phyloP scores from a whole-genome alignment of 2,797 vertebrate species.

The Falco cherrug region DNA sequence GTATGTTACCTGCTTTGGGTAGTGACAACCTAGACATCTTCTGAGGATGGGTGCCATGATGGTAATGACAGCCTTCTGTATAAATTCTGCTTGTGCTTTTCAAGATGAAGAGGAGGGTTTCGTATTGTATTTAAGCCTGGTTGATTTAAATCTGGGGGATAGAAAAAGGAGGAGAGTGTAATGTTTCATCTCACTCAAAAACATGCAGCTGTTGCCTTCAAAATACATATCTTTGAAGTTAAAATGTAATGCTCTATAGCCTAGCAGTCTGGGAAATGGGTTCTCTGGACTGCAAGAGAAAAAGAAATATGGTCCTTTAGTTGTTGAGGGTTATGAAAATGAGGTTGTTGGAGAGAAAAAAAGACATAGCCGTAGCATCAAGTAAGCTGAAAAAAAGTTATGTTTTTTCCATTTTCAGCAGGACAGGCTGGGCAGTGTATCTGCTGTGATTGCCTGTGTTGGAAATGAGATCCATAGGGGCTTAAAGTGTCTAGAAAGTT shows the following conservation, averaged over 20 bases:
- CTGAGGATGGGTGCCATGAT: too few species aligned
- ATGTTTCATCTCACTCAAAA: not conserved
- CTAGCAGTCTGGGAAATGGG: not conserved
- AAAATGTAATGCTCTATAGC: not conserved
- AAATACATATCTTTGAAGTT: not conserved
- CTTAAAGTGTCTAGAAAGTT: not conserved
- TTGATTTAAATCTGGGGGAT: not conserved
- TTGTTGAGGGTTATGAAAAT: not conserved
- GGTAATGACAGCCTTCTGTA: not conserved
- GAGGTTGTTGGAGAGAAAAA: not conserved
- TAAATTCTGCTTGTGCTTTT: not conserved
- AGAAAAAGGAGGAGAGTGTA: not conserved
- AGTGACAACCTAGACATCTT: not conserved
- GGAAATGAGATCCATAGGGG: not conserved
- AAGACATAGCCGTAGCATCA: not conserved
- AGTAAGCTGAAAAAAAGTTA: not conserved
- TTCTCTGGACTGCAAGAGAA: not conserved
- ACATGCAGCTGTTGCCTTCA: not conserved
- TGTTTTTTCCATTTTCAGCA: not conserved
- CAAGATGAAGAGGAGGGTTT: not conserved
- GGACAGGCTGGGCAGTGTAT: too few species aligned
- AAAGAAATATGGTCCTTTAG: not conserved
- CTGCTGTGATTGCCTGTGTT: not conserved
- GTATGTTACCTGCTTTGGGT: not conserved
- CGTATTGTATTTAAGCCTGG: fast-evolving